phyloP scores from a whole-genome alignment of 2,113 vertebrate genomes.

The Aptenodytes forsteri region DNA sequence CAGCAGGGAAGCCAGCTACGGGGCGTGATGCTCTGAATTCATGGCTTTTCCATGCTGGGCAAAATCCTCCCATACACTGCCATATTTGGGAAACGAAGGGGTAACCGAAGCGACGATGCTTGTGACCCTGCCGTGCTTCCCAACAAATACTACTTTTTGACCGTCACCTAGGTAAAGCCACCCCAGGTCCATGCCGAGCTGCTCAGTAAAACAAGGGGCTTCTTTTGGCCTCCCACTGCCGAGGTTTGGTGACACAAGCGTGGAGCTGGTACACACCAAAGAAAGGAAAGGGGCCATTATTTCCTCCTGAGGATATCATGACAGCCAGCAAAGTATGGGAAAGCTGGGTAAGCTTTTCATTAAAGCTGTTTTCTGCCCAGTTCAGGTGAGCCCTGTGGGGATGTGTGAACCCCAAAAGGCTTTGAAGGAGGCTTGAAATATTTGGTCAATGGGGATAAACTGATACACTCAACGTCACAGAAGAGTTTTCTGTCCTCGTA shows the following conservation, averaged over 20 bases:
- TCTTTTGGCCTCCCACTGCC: not conserved
- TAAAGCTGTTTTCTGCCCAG: not conserved
- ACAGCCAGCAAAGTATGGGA: not conserved
- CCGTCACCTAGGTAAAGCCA: not conserved
- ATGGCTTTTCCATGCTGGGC: not conserved
- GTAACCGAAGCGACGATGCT: fast-evolving
- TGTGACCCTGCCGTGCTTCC: not conserved
- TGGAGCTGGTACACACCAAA: not conserved
- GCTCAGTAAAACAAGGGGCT: not conserved
- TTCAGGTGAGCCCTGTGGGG: not conserved
- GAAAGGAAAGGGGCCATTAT: not conserved
- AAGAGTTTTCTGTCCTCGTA: not conserved
- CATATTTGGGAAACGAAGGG: not conserved
- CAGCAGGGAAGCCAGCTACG: not conserved
- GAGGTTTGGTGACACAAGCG: not conserved
- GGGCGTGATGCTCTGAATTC: not conserved
- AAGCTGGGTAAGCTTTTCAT: not conserved
- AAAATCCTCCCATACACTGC: not conserved
- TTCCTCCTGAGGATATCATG: not conserved
- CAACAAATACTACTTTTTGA: not conserved
- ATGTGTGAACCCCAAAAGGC: not conserved
- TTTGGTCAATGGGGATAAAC: not conserved
- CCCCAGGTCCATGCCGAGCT: not conserved
- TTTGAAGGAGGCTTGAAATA: not conserved
- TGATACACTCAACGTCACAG: not conserved